Percentiles rank a stretch among this genome's conserved stretches.
These are phyloP conservation scores for Lasioglossum baleicum DNA, from an alignment of 1,140 invertebrate genomes.

Conservation along the genomic window DNA sequence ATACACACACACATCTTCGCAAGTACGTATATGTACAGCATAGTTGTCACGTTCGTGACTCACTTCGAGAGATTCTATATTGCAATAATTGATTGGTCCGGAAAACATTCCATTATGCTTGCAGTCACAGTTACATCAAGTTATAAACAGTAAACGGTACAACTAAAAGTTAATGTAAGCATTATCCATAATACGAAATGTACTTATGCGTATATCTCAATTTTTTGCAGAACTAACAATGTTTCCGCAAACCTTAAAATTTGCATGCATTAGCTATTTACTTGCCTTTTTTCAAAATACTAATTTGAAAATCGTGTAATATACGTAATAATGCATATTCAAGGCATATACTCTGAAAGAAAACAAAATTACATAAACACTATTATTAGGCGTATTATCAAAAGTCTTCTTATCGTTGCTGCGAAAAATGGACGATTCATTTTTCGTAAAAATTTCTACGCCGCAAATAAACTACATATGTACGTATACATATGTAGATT, in stretches of 20 bases:
- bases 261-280: background rate
- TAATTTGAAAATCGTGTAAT: background rate
- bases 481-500: too few relatives aligned
- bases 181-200: background rate
- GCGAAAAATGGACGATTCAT: background rate
- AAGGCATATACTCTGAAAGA: background rate
- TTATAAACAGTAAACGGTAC: constrained; percentile 5
- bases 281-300: background rate
- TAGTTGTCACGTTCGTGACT: background rate
- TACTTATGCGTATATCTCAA: background rate
- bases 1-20: background rate
- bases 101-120: constrained; percentile 8
- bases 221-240: constrained; percentile 3
- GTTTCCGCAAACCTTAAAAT: constrained; percentile 5
- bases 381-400: background rate
- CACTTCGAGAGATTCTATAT: background rate
- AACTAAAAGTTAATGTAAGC: constrained; percentile 11
- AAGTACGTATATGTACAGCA: background rate
- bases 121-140: background rate
- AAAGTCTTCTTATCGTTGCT: background rate
- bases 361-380: background rate
- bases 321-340: background rate
- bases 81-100: constrained; percentile 34
- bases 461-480: too few relatives aligned
- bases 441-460: background rate